Base-by-base conservation (phyloP, 2,888 invertebrate species). In the Glyphotaelius pellucidus region DNA sequence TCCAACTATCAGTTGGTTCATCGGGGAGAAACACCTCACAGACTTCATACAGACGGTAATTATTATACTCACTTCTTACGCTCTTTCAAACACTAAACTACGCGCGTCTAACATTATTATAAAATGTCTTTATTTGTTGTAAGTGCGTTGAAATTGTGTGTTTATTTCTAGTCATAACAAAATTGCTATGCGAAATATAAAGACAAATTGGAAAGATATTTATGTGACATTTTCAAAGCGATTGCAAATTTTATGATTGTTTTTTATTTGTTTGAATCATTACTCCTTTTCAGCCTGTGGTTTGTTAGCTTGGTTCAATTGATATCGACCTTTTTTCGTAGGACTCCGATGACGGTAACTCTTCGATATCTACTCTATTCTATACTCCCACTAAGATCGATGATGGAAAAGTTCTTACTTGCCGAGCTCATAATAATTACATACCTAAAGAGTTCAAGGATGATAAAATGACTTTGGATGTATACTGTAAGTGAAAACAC, bases 321-420 rank as follows among this genome's bases (percentile, higher is more conserved):
- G 5, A 89, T 31, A 90, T 87, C 14, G 52, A 42, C n/a, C 32
- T 90, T 90, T 86, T 38, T 90, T 83, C 79, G 32, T 95, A 98
- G 98, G 97, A 97, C 94, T 97, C 98, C 0, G 96, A 97, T 90
- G 98, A 98, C 94, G 98, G 98, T 67, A 98, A 98, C 94, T 97
- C 98, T 94, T 98, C 98, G 85, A 96, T 97, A 83, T 98, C 98
- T 5, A 97, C 97, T 92, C 95, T 99, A 91, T 96, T 97, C 90
- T 97, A 98, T 95, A 97, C 97, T 35, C 98, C 98, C 19, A 97
- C 97, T 5, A 96, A 98, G 95, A 96, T 97, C 94, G 98, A 99
- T 95, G 97, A 98, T 94, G 98, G 97, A 30, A 97, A 97, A 94
- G 96, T 97, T 52, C 96, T 99, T 92, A 98, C 97, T 90, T 99